phyloP scores from a whole-genome alignment of 2,113 vertebrate species.

The Sterna hirundo region DNA sequence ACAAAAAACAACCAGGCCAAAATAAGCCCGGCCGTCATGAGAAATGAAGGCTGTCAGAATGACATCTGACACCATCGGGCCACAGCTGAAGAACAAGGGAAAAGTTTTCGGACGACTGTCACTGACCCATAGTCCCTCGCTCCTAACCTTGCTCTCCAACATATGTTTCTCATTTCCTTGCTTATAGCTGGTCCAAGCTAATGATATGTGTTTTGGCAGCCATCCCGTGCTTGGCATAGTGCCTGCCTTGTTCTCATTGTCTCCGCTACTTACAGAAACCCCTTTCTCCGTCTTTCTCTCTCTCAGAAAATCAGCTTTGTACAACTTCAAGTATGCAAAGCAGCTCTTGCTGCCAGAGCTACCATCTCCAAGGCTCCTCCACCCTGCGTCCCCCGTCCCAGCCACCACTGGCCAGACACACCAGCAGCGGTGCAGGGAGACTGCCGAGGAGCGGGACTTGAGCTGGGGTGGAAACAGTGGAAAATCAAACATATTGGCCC shows the following conservation, averaged over 20 bases:
- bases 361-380: slow-evolving; percentile 67
- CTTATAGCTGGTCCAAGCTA: slow-evolving; percentile 83
- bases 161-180: slow-evolving; percentile 87
- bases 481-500: slow-evolving; percentile 95
- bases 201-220: slow-evolving; percentile 86
- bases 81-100: slow-evolving; percentile 82
- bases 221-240: slow-evolving; percentile 82
- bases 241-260: slow-evolving; percentile 84
- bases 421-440: slow-evolving; percentile 45
- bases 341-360: slow-evolving; percentile 68
- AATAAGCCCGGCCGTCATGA: slow-evolving; percentile 78
- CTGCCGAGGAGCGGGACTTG: slow-evolving; percentile 79
- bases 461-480: slow-evolving; percentile 87
- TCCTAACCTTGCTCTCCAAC: slow-evolving; percentile 79
- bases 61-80: slow-evolving; percentile 80
- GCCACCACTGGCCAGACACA: neutral
- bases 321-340: slow-evolving; percentile 80
- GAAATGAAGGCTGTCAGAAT: slow-evolving; percentile 76
- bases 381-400: neutral
- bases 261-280: slow-evolving; percentile 83
- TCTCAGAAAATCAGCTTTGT: slow-evolving; percentile 74
- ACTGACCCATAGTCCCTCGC: slow-evolving; percentile 81
- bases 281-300: slow-evolving; percentile 76
- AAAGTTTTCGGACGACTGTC: slow-evolving; percentile 77
- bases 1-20: slow-evolving; percentile 46